Evolutionary conservation across 2,113 vertebrate genomes (phyloP), one percentile per base, ranked within the genome.

Genomic region (Actenoides hombroni): DNA sequence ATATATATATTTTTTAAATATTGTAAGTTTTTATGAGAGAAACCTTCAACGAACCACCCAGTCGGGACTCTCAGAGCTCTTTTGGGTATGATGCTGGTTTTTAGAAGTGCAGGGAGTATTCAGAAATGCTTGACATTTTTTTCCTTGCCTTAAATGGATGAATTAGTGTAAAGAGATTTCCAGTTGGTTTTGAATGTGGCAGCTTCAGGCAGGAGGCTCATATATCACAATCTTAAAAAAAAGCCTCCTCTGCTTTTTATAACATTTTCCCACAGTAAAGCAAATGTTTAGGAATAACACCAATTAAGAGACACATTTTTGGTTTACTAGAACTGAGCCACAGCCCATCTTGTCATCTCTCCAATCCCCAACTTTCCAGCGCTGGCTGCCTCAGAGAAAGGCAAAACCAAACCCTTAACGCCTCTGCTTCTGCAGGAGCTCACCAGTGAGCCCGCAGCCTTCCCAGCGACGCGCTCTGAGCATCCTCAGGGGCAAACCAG

Each of bases 261-360:
- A 96, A 84, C 73, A 11, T 95, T 96, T 97, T 96, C 95, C 94
- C 90, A 96, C 95, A 93, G 48, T 48, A 71, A 78, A 93, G 90
- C 92, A 84, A 90, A 91, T 35, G 39, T 69, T 93, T 79, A 83
- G 80, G 74, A 89, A 79, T 86, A 79, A 74, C 88, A 93, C 17
- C 81, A 78, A 88, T 91, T 76, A 92, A 59, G 40, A 64, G 48
- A 54, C 57, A 46, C 16, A 11, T 18, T 86, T 94, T 88, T 93
- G 77, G 63, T 91, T 95, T 60, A 33, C 67, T 65, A 29, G 46
- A 82, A 15, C 46, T 1, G 4, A 70, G 69, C 14, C 5, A 17
- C 84, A 20, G 65, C 76, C 75, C 51, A 1, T 49, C 12, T 17
- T 79, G 83, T 51, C 75, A 63, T 61, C 49, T n/a, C 3, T 59